Base-by-base conservation (phyloP, 2,797 vertebrate species). In the Rachycentron canadum region DNA sequence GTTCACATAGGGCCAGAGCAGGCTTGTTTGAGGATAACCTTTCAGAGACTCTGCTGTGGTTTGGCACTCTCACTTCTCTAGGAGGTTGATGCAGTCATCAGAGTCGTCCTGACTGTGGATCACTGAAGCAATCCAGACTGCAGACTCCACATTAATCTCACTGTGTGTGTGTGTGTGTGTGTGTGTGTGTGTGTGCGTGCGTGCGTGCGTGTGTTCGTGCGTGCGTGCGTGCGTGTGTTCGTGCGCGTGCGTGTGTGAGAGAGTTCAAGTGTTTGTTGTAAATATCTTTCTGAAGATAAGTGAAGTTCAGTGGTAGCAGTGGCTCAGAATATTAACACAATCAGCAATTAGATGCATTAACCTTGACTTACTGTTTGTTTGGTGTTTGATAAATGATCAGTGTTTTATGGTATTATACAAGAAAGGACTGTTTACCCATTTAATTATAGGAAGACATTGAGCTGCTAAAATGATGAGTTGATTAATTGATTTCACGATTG, bases 101-200 rank as follows among this genome's bases (percentile, higher is more conserved):
- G 66, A 60, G 56, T 79, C 9, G 2, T 78, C 79, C 77, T 52
- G 78, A 88, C 81, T 79, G 67, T 83, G 79, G 81, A 88, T 83
- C 79, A 57, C 60, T 68, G 73, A 49, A 76, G 82, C 75, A 45
- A 61, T 70, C 71, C 88, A 90, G 81, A 83, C 86, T 71, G 49
- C 79, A 86, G 88, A 77, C 87, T 90, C 84, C 86, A 88, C 74
- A 83, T 86, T 82, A 78, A 88, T 86, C 75, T 86, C 62, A 60
- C 65, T 75, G 43, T 84, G 65, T 81, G 34, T 82, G 41, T 66
- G 14, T 74, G 23, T 71, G 49, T 2, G 56, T 34, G 45, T 32
- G 40, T 25, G 28, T 59, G 43, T 75, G 47, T 34, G 41, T 26
- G 34, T 59, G 43, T 75, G n/a, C n/a, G n/a, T n/a, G n/a, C n/a